These are phyloP conservation scores for Myotis vivesi DNA, from an alignment of 2,797 vertebrate species.

Conservation along the genomic window DNA sequence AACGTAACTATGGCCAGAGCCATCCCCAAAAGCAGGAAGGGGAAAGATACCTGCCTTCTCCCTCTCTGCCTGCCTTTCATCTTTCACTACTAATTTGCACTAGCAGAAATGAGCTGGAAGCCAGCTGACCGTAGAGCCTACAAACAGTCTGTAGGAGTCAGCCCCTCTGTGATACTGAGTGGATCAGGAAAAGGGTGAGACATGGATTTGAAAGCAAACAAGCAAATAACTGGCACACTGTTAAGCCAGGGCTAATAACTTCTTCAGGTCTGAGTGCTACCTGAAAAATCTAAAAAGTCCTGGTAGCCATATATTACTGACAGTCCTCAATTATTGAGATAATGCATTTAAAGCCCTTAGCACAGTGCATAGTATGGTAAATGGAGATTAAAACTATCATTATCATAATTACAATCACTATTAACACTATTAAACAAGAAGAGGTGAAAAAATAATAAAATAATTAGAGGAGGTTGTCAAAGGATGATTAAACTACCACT, in stretches of 20 bases:
- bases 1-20: not conserved
- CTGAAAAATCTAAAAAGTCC: not conserved
- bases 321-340: not conserved
- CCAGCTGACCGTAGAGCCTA: not conserved
- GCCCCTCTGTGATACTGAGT: not conserved
- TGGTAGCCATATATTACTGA: not conserved
- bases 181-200: not conserved
- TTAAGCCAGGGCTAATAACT: not conserved
- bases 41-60: not conserved
- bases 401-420: not conserved
- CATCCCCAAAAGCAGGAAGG: not conserved
- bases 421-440: not conserved
- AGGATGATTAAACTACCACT: not conserved
- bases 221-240: not conserved
- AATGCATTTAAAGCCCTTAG: not conserved
- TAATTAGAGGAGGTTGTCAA: not conserved
- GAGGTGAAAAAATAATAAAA: not conserved
- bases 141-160: not conserved
- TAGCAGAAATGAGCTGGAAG: not conserved
- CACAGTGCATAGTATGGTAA: not conserved
- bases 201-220: not conserved
- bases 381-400: not conserved
- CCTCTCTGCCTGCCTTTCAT: not conserved
- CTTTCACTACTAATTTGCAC: not conserved
- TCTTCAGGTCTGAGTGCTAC: not conserved